Evolutionary conservation across 2,888 invertebrate genomes (phyloP).

Genomic region (Molorchus minor): DNA sequence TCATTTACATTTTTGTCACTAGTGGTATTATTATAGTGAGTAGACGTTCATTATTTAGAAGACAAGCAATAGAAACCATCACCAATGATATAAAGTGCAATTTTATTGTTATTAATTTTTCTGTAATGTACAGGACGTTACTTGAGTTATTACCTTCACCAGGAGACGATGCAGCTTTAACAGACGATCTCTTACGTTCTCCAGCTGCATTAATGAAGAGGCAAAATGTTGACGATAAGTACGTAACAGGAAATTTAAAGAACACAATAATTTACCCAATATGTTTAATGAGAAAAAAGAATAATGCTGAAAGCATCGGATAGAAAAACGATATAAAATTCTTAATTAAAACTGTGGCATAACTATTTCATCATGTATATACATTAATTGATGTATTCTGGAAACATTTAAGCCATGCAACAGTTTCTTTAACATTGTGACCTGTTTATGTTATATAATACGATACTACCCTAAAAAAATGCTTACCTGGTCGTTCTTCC

Average conservation of each 20-base stretch:
- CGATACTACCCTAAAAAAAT: background rate
- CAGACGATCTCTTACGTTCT: conserved; percentile 56
- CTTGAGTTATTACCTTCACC: conserved; percentile 60
- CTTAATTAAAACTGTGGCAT: too few species aligned
- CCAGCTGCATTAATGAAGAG: conserved; percentile 56
- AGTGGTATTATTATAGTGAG: conserved; percentile 15
- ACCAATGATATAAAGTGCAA: conserved; percentile 26
- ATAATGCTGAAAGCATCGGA: too few species aligned
- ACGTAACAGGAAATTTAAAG: too few species aligned
- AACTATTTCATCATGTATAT: too few species aligned
- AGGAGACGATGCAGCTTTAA: conserved; percentile 60
- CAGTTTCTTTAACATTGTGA: too few species aligned
- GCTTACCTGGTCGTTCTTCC: conserved; percentile 68
- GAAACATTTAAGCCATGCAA: too few species aligned
- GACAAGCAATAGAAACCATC: conserved; percentile 50
- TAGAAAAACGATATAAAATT: too few species aligned
- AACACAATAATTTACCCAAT: too few species aligned
- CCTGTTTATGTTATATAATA: background rate
- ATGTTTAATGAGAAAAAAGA: too few species aligned
- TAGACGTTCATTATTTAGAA: conserved; percentile 8
- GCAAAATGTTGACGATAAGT: too few species aligned
- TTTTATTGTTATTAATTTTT: background rate
- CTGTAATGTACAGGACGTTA: conserved; percentile 10
- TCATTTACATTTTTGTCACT: conserved; percentile 31
- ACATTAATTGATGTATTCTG: too few species aligned